Conservation (phyloP, 2,113 vertebrate species). For the Lutjanus erythropterus region DNA sequence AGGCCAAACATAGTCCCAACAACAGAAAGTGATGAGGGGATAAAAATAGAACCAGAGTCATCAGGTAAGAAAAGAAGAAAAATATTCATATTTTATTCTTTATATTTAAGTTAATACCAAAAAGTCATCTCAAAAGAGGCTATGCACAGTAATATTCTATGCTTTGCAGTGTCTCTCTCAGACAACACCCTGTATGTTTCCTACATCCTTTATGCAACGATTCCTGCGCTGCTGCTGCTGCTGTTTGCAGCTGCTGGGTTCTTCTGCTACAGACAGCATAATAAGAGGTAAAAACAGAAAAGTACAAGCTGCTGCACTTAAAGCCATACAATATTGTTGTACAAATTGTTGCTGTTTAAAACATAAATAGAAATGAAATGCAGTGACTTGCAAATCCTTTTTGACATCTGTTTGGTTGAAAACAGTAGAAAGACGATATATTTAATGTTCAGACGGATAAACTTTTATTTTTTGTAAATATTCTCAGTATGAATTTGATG, state of each 20-base stretch:
- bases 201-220: conserved; percentile 88
- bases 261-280: conserved; percentile 86
- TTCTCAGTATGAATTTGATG: too few species aligned
- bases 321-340: not conserved
- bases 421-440: too few species aligned
- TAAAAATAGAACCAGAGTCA: conserved; percentile 82
- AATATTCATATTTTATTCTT: not conserved
- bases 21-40: conserved; percentile 71
- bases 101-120: not conserved
- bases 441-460: too few species aligned
- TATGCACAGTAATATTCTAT: conserved; percentile 2
- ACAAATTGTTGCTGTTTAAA: too few species aligned
- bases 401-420: too few species aligned
- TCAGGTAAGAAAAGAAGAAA: conserved; percentile 79
- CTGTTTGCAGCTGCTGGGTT: conserved; percentile 82
- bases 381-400: too few species aligned
- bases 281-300: conserved; percentile 67
- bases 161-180: conserved; percentile 77
- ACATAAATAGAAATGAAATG: too few species aligned
- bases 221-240: conserved; percentile 88
- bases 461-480: too few species aligned
- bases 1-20: conserved; percentile 78
- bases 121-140: not conserved
- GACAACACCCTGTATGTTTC: conserved; percentile 82
- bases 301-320: not conserved